Conservation (phyloP, 2,113 vertebrate genomes). For the Pungitius pungitius region DNA sequence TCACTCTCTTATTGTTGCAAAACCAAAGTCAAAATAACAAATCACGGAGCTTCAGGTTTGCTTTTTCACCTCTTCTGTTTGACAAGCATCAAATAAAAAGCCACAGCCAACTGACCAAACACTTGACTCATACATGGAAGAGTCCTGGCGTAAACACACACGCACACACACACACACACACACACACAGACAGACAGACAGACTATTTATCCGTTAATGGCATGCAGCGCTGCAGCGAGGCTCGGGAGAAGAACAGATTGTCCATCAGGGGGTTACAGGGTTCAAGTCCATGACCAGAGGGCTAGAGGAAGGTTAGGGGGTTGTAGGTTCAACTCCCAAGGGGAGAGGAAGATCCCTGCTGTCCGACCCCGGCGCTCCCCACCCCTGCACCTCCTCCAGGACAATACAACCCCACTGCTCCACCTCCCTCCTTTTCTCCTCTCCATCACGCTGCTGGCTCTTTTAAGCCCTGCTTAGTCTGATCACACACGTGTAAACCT, state of each 20-base stretch:
- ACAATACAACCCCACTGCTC: conserved; percentile 48
- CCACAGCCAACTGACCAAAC: conserved; percentile 62
- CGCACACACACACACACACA: conserved; percentile 27
- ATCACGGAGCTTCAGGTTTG: background rate
- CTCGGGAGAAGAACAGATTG: conserved; percentile 72
- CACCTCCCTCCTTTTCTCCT: conserved; percentile 18
- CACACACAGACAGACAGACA: conserved; percentile 17
- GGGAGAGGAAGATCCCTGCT: conserved; percentile 65
- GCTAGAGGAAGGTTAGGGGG: conserved; percentile 68
- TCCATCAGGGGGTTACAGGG: conserved; percentile 67
- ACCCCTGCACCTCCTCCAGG: conserved; percentile 46
- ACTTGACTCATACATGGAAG: conserved; percentile 46
- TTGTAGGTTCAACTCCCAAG: conserved; percentile 73
- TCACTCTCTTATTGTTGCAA: background rate
- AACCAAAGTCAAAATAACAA: conserved; percentile 31
- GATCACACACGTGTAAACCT: conserved; percentile 73
- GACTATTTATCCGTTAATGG: conserved; percentile 68
- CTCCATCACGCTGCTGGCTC: conserved; percentile 51
- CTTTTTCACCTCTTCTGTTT: conserved; percentile 34
- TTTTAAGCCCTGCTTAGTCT: conserved; percentile 66
- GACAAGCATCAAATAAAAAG: conserved; percentile 46
- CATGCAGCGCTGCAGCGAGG: conserved; percentile 54
- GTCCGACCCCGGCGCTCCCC: conserved; percentile 31
- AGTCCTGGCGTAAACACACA: background rate
- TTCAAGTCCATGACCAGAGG: conserved; percentile 78